Evolutionary conservation across 2,113 vertebrate genomes (phyloP).

Genomic region (Shinisaurus crocodilurus): DNA sequence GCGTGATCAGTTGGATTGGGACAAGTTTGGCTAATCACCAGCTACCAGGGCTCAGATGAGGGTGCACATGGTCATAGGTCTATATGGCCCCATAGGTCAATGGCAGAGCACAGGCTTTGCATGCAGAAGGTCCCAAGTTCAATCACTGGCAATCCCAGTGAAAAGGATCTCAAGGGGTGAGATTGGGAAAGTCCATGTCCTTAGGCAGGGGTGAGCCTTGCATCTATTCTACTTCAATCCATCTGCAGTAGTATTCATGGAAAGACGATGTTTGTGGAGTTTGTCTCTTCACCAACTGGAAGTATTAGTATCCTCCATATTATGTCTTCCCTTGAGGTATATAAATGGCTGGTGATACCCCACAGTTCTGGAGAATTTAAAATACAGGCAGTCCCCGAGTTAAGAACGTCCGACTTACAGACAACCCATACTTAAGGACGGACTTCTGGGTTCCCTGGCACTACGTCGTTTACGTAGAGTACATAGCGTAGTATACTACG

Average conservation of each 20-base stretch:
- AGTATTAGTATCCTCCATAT: too few relatives aligned
- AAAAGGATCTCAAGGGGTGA: not conserved
- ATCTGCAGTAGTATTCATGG: not conserved
- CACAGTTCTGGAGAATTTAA: not conserved
- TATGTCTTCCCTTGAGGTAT: not conserved
- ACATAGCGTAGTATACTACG: too few relatives aligned
- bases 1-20: not conserved
- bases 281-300: not conserved
- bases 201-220: not conserved
- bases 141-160: not conserved
- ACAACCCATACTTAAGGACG: too few relatives aligned
- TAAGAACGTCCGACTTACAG: too few relatives aligned
- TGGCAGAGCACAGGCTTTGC: not conserved
- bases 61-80: not conserved
- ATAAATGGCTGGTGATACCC: not conserved
- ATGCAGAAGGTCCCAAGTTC: not conserved
- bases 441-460: too few relatives aligned
- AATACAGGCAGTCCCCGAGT: too few relatives aligned
- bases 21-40: not conserved
- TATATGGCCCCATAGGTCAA: not conserved
- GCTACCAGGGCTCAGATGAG: not conserved
- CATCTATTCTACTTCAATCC: not conserved
- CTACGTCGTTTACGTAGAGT: too few relatives aligned
- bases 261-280: not conserved
- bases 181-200: not conserved